Evolutionary conservation across 2,888 invertebrate species (phyloP), one percentile per base, ranked within the genome.

Genomic region (Drosophila merina): DNA sequence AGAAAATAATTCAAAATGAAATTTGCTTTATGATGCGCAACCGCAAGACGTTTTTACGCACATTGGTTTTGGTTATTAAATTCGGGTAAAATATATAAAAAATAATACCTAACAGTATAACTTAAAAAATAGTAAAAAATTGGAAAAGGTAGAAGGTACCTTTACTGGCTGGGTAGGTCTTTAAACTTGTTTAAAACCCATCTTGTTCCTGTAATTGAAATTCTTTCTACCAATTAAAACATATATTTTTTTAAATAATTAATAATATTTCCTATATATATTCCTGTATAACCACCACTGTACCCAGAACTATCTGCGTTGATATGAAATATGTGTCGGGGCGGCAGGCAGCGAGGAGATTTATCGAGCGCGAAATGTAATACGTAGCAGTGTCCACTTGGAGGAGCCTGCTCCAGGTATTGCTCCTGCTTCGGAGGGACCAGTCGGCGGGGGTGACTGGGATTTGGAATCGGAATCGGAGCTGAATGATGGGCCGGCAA

Each of bases 331-430:
- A 89, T 88, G 79, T 82, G 82, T 72, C 74, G 83, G 76, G 80
- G 84, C 75, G 85, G 57, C 85, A 77, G 76, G 85, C 88, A 20
- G 20, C 20, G 44, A 76, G 76, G 83, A 84, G 91, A 91, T 91
- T 91, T 91, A 91, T 91, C 88, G 83, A 88, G 89, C 85, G 88
- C 88, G 89, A 91, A 91, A 91, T 91, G 91, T 89, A 91, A 91
- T 90, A 90, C 89, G 86, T 88, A 76, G 79, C 80, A 80, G 79
- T 77, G 81, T 71, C 48, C 69, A 40, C 49, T 49, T 63, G 49
- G 59, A 44, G 63, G 68, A 62, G 38, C 40, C 48, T 44, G 58
- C 20, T 9, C 33, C 31, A n/a, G 36, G n/a, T 20, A 4, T 2
- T 20, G 28, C 28, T 9, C 44, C 31, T 36, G n/a, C 36, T 20